These are phyloP conservation scores for Anser brachyrhynchus DNA, from an alignment of 2,113 vertebrate genomes.

Conservation along the genomic window DNA sequence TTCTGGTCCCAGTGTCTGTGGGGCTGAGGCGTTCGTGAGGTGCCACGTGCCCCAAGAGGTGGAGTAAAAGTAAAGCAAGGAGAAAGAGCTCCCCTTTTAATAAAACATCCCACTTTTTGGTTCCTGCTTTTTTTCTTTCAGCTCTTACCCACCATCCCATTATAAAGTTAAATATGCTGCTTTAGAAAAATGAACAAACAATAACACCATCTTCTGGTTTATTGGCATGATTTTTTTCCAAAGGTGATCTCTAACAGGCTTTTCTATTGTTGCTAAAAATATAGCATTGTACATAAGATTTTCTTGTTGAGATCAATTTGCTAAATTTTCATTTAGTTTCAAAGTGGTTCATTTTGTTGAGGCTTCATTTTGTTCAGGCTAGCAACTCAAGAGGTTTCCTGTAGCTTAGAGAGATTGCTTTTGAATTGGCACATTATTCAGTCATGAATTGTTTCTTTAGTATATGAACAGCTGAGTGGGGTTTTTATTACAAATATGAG, in stretches of 20 bases:
- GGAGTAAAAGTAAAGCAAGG: background rate
- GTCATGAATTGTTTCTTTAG: conserved; percentile 78
- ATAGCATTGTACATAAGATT: conserved; percentile 6
- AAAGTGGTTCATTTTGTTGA: conserved; percentile 63
- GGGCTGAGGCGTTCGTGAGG: background rate
- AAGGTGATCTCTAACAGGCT: background rate
- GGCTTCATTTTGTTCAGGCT: conserved; percentile 66
- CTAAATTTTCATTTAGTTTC: conserved; percentile 73
- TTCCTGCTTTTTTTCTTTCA: background rate
- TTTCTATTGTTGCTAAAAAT: background rate
- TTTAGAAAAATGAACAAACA: background rate
- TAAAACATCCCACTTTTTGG: background rate
- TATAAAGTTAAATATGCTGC: background rate
- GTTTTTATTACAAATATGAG: conserved; percentile 72
- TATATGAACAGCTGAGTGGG: conserved; percentile 67
- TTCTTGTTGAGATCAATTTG: conserved; percentile 68
- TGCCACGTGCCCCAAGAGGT: background rate
- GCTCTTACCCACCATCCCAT: background rate
- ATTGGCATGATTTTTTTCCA: background rate
- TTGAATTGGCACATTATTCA: conserved; percentile 76
- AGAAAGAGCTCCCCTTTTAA: background rate
- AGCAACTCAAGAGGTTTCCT: conserved; percentile 71
- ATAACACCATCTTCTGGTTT: background rate
- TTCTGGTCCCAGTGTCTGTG: background rate
- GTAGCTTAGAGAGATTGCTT: conserved; percentile 77